Base-by-base conservation (phyloP, 2,113 vertebrate species). In the Pelvicachromis taeniatus region DNA sequence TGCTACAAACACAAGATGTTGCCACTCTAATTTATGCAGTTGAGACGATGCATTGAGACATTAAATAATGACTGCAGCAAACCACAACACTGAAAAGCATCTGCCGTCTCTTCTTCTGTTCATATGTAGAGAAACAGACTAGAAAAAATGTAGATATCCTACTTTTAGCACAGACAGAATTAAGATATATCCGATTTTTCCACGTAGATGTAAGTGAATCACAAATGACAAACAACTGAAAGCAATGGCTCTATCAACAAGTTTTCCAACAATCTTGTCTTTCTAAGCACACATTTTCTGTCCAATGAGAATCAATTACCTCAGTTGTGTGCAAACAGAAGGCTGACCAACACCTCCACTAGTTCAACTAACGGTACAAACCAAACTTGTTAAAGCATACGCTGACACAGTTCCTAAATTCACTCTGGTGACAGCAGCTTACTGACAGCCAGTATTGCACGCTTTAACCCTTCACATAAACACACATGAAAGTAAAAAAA, bases 251-350 rank as follows among this genome's bases (percentile, higher is more conserved):
- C 33, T 7, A 21, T 14, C 7, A 40, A 68, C 35, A 65, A 14
- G 19, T 65, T 40, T n/a, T 2, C 61, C 0, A 4, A 68, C 35
- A 65, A 1, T 21, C 61, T 65, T 65, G 19, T 0, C 40, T 21
- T 65, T 65, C 35, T 65, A 65, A 40, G 35, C 19, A 40, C 61
- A 65, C 40, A 19, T 1, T 65, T 65, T 21, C 38, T 65, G 11
- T 65, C n/a, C n/a, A 40, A 68, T 68, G 23, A 68, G 23, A 68
- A 42, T 68, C 38, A 9, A 40, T 9, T 9, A 10, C 10, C 12
- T 68, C 61, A 40, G 61, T 40, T 40, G 61, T 40, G 33, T 40
- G 35, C 61, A 14, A 11, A 40, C 35, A 65, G 4, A 12, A 68
- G 38, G 4, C 38, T 2, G n/a, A 42, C 63, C 35, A 23, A 21